Conservation (phyloP, 2,797 vertebrate genomes). For the Anomalospiza imberbis region DNA sequence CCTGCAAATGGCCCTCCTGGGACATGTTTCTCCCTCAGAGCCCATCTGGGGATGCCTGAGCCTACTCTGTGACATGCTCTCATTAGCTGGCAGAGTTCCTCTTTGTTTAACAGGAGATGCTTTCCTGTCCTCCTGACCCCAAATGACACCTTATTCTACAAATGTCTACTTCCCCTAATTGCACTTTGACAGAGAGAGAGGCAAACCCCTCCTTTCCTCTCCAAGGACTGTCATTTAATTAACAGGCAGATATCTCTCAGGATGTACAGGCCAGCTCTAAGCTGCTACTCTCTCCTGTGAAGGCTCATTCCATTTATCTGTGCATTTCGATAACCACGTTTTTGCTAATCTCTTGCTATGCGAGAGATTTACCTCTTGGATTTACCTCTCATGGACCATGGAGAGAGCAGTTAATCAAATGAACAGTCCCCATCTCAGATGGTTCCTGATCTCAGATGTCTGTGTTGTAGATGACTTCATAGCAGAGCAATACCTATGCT, state of each 20-base stretch:
- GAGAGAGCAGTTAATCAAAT: slow-evolving; percentile 2
- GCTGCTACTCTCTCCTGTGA: neutral
- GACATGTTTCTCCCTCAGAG: neutral
- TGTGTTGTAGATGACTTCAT: neutral
- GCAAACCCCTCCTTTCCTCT: neutral
- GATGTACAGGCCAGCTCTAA: slow-evolving; percentile 10
- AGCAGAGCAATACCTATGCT: slow-evolving; percentile 1
- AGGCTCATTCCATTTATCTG: neutral
- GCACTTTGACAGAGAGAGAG: neutral
- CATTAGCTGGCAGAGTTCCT: slow-evolving; percentile 30
- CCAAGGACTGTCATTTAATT: slow-evolving; percentile 48
- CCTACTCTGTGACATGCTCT: neutral
- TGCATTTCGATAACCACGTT: neutral
- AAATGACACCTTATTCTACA: slow-evolving; percentile 16
- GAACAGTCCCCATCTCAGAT: neutral
- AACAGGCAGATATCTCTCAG: slow-evolving; percentile 45
- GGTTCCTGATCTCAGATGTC: neutral
- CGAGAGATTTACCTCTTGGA: neutral
- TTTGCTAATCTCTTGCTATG: neutral
- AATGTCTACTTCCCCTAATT: slow-evolving; percentile 28
- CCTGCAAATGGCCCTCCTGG: neutral
- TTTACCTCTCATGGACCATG: neutral
- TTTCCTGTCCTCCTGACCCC: slow-evolving; percentile 31
- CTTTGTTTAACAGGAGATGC: neutral
- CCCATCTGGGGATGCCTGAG: neutral